Evolutionary conservation across 2,888 invertebrate genomes (phyloP).

Genomic region (Yponomeuta sedellus): DNA sequence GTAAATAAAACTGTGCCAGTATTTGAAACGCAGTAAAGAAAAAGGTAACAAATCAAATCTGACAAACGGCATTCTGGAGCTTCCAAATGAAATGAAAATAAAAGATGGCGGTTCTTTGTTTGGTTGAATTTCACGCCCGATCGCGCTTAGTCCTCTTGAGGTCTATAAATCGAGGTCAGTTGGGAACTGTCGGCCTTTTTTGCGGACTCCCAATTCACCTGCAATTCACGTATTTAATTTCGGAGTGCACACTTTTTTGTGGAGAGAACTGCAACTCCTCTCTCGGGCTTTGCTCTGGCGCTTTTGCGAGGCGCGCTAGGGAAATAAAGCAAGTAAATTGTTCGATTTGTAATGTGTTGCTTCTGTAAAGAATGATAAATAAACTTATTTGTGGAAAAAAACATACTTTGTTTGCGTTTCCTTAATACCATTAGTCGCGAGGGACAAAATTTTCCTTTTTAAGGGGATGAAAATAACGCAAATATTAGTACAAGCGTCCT

Average conservation of each 20-base stretch:
- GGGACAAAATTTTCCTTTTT: neutral
- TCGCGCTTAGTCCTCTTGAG: constrained; percentile 28
- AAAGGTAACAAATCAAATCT: constrained; percentile 5
- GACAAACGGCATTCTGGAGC: neutral
- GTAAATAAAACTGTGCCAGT: neutral
- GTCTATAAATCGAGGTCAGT: constrained; percentile 47
- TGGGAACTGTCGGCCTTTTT: constrained; percentile 27
- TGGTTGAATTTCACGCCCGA: constrained; percentile 9
- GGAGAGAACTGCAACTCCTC: constrained; percentile 33
- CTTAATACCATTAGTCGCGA: neutral
- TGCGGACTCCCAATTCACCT: constrained; percentile 46
- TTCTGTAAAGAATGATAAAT: neutral
- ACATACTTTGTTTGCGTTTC: neutral
- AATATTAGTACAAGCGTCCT: neutral
- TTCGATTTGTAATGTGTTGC: constrained; percentile 1
- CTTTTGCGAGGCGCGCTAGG: constrained; percentile 22
- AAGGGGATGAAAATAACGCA: neutral
- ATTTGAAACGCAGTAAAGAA: neutral
- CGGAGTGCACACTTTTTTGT: constrained; percentile 44
- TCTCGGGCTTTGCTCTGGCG: constrained; percentile 24
- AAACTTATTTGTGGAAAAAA: neutral
- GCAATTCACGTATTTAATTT: constrained; percentile 73
- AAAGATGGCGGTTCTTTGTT: constrained; percentile 8
- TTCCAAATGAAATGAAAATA: constrained; percentile 16
- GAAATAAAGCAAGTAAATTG: constrained; percentile 20